Evolutionary conservation across 2,113 vertebrate genomes (phyloP).

Genomic region (Tragelaphus scriptus): DNA sequence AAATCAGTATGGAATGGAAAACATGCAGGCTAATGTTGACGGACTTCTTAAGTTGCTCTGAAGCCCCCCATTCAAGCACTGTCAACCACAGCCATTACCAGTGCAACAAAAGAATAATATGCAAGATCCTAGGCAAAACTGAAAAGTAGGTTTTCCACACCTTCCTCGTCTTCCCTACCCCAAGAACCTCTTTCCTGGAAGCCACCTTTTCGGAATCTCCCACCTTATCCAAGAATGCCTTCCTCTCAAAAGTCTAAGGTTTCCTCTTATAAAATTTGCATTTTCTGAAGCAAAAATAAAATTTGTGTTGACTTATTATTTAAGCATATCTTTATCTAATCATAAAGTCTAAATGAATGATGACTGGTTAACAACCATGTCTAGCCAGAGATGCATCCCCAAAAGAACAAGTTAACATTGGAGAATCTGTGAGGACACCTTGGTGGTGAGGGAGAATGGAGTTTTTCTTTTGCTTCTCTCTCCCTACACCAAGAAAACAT

Average conservation of each 20-base stretch:
- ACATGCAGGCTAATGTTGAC: conserved; percentile 5
- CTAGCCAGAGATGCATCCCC: neutral
- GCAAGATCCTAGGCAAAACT: conserved; percentile 13
- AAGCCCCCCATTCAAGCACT: neutral
- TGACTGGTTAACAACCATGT: neutral
- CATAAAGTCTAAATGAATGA: conserved; percentile 3
- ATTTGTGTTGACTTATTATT: conserved; percentile 20
- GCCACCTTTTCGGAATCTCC: neutral
- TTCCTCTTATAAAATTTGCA: conserved; percentile 34
- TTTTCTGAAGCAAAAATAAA: conserved; percentile 30
- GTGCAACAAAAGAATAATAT: neutral
- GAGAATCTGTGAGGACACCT: neutral
- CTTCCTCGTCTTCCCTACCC: neutral
- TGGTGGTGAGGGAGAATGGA: neutral
- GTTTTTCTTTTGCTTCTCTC: neutral
- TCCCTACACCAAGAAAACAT: conserved; percentile 6
- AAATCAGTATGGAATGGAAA: conserved; percentile 29
- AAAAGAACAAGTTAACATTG: neutral
- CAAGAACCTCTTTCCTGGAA: conserved; percentile 1
- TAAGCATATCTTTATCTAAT: conserved; percentile 33
- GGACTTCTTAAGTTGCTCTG: conserved; percentile 17
- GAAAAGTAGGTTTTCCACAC: neutral
- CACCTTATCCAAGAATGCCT: conserved; percentile 15
- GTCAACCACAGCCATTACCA: neutral
- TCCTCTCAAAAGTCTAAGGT: neutral